Conservation (phyloP, 2,888 invertebrate species). For the Temnothorax rugatulus region DNA sequence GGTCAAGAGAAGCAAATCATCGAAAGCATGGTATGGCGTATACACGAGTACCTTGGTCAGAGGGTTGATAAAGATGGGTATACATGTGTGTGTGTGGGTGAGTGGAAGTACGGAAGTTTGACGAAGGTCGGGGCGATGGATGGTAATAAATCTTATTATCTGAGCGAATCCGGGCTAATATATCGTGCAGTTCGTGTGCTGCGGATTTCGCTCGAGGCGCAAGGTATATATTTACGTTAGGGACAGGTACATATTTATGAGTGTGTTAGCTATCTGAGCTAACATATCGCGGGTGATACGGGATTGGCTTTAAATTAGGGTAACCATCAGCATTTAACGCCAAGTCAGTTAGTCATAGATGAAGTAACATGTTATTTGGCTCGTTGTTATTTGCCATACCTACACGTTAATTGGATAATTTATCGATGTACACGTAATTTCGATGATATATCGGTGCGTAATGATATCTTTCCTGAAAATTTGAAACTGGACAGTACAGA, state of each 20-base stretch:
- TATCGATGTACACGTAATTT: background rate
- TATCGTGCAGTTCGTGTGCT: conserved; percentile 61
- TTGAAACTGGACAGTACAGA: background rate
- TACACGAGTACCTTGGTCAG: conserved; percentile 40
- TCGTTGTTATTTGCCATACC: background rate
- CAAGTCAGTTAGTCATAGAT: conserved; percentile 21
- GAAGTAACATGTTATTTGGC: conserved; percentile 36
- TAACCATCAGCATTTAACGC: conserved; percentile 32
- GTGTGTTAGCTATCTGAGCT: conserved; percentile 13
- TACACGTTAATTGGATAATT: conserved; percentile 18
- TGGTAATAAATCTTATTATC: conserved; percentile 80
- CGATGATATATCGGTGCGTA: background rate
- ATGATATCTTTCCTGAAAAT: conserved; percentile 7
- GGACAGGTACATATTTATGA: conserved; percentile 63
- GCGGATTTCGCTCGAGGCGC: conserved; percentile 58
- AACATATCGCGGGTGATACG: conserved; percentile 29
- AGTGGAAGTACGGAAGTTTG: conserved; percentile 66
- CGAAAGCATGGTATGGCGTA: conserved; percentile 31
- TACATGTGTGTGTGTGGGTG: background rate
- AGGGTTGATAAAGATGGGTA: conserved; percentile 11
- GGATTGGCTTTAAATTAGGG: conserved; percentile 56
- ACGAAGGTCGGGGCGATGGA: conserved; percentile 67
- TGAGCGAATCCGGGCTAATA: conserved; percentile 71
- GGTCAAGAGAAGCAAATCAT: conserved; percentile 35
- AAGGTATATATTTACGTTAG: conserved; percentile 53